phyloP scores from a whole-genome alignment of 2,797 vertebrate genomes.

The Lindbergichthys nudifrons region DNA sequence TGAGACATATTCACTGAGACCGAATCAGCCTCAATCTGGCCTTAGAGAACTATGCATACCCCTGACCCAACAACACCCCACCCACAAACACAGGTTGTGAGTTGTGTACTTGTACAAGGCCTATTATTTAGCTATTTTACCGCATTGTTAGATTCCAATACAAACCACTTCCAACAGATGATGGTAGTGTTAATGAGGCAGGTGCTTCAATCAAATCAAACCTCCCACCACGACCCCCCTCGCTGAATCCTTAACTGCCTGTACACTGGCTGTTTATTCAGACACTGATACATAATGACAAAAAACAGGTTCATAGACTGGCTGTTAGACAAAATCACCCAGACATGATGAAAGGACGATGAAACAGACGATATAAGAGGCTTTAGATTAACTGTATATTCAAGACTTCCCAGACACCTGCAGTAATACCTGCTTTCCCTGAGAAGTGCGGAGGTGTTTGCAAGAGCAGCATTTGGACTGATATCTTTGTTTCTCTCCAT shows the following conservation, averaged over 20 bases:
- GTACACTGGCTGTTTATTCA: not conserved
- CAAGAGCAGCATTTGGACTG: slow-evolving; percentile 47
- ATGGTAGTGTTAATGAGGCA: not conserved
- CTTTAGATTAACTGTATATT: slow-evolving; percentile 54
- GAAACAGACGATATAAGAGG: slow-evolving; percentile 46
- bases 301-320: slow-evolving; percentile 9
- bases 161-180: slow-evolving; percentile 9
- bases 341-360: slow-evolving; percentile 39
- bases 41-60: slow-evolving; percentile 60
- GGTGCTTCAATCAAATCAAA: slow-evolving; percentile 6
- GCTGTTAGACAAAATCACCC: slow-evolving; percentile 3
- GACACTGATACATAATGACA: not conserved
- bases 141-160: not conserved
- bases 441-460: slow-evolving; percentile 58
- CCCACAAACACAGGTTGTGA: slow-evolving; percentile 52
- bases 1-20: slow-evolving; percentile 81
- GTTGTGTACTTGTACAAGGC: not conserved
- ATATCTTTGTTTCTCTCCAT: slow-evolving; percentile 61
- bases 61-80: slow-evolving; percentile 61
- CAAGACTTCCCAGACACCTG: slow-evolving; percentile 49
- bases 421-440: slow-evolving; percentile 53
- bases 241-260: not conserved
- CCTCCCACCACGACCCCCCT: not conserved
- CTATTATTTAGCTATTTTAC: slow-evolving; percentile 12
- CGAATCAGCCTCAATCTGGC: slow-evolving; percentile 79